Evolutionary conservation across 2,888 invertebrate species (phyloP), one percentile per base, ranked within the genome.

Genomic region (Andrena bucephala): DNA sequence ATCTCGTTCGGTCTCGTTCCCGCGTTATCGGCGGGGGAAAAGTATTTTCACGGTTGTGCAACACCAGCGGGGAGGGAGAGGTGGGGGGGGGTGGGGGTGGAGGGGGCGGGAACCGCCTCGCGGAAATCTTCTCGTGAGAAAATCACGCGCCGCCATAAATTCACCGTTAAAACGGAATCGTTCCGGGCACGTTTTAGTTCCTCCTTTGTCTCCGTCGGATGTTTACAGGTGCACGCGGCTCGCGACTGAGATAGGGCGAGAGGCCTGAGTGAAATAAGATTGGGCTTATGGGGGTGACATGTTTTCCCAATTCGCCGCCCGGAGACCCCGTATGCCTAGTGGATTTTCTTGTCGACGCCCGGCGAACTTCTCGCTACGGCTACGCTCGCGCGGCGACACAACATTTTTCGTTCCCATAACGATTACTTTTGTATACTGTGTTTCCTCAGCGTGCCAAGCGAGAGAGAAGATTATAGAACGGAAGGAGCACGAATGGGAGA

Each of bases 1-100:
- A 90, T 89, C 87, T 87, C 85, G 85, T 88, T 89, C 85, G 81
- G 84, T 86, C 86, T 84, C 83, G 90, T 89, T 89, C 76, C 83
- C 85, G 85, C 82, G 87, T 90, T 90, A 90, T 89, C 90, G 90
- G 85, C 75, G 82, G 52, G 16, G 75, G 78, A 88, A 87, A 87
- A 85, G 89, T 87, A 87, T 90, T 90, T 90, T 87, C 88, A 87
- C 82, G 77, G 86, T 80, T 86, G 84, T 73, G 78, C 79, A 84
- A 74, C 85, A 75, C 54, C 79, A 67, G 81, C 74, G 81, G 80
- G 69, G 80, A 33, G 4, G 27, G 33, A 27, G 29, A 48, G n/a
- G 42, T 16, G 20, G 20, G 20, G 20, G 20, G 20, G 20, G 2
- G 20, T 20, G 20, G 1, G 65, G 27, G 27, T 2, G 7, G 31